Evolutionary conservation across 2,888 invertebrate genomes (phyloP), one percentile per base, ranked within the genome.

Genomic region (Acrobasis repandana): DNA sequence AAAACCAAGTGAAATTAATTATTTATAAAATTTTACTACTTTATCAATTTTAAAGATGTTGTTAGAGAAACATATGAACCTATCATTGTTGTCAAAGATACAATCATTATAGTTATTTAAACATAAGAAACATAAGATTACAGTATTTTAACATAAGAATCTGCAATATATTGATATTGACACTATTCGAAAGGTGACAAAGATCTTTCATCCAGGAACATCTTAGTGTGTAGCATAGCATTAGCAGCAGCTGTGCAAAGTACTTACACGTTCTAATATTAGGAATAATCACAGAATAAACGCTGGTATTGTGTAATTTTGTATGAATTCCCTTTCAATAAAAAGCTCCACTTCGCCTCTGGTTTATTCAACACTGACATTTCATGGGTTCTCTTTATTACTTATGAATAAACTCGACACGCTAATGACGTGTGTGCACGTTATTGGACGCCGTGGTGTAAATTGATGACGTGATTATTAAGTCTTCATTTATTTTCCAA

Each of bases 311-410:
- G 49, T 20, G 20, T 49, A 5, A 28, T 50, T 50, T 33, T n/a
- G 14, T 28, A 50, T 50, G 14, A 14, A n/a, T 14, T 50, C n/a
- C 28, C 50, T 8, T 50, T n/a, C n/a, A n/a, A n/a, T 11, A 50
- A 28, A 50, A 20, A 6, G 8, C 9, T 8, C 52, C 18, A 14
- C 9, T 38, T 4, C 38, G 38, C 16, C 56, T 11, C 66, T 71
- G 65, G 62, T 67, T 68, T 74, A 75, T 75, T 73, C 71, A 75
- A 70, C 65, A 65, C 58, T 74, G 76, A 74, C 75, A 75, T 73
- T 76, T 72, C 59, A 57, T 61, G 56, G 56, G 63, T 49, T 65
- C 56, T 56, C 15, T 15, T 60, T 63, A 36, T 63, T 60, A 58
- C 65, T 61, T 62, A 60, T 64, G 64, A 64, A 70, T 70, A 68